These are phyloP conservation scores for Hyphantria cunea DNA, from an alignment of 1,140 invertebrate species.

Conservation along the genomic window DNA sequence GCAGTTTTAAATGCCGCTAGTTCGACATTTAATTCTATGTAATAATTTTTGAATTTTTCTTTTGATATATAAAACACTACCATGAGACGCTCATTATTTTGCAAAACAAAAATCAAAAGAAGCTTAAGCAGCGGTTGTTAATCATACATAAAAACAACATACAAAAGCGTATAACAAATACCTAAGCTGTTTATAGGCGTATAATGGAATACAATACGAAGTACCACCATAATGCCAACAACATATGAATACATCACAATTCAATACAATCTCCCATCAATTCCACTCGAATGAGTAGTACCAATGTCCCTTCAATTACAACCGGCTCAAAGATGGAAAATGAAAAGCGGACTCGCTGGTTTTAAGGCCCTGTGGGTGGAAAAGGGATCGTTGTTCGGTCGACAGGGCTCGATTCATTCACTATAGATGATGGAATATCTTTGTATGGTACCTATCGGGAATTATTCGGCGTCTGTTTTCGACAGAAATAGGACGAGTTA, in stretches of 20 bases:
- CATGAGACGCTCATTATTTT: no score
- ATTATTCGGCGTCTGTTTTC: conserved; percentile 46
- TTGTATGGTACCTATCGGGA: conserved; percentile 45
- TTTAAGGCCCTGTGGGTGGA: conserved; percentile 49
- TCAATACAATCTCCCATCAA: conserved; percentile 48
- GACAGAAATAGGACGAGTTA: conserved; percentile 47
- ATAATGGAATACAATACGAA: conserved; percentile 16
- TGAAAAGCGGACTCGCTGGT: conserved; percentile 48
- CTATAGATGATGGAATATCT: conserved; percentile 53
- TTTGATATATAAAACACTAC: no score
- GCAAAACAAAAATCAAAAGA: no score
- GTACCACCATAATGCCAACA: conserved; percentile 23
- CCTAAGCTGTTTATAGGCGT: no score
- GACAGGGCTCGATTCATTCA: conserved; percentile 42
- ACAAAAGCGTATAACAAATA: no score
- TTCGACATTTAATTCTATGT: no score
- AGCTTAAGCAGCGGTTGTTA: no score
- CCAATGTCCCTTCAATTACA: conserved; percentile 54
- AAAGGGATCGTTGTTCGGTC: conserved; percentile 43
- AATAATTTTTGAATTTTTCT: no score
- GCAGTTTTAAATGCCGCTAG: no score
- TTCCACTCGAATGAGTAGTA: conserved; percentile 47
- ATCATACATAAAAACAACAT: no score
- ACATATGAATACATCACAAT: conserved; percentile 29
- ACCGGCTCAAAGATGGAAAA: conserved; percentile 47